Base-by-base conservation (phyloP, 2,113 vertebrate species). In the Marcusenius ussheri region DNA sequence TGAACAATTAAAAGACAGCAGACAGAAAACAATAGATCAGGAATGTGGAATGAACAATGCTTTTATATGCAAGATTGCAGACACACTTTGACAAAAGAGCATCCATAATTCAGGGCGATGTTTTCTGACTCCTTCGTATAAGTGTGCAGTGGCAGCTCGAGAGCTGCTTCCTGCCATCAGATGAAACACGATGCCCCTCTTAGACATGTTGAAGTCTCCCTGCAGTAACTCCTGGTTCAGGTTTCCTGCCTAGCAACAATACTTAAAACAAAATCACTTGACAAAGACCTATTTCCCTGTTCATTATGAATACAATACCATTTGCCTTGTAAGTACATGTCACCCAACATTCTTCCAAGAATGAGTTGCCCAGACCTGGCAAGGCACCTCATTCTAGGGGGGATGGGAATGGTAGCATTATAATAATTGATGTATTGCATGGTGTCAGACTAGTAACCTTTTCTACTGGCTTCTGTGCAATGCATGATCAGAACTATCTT, bases 241-340 rank as follows among this genome's bases (percentile, higher is more conserved):
- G 51, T 88, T 62, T 62, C 85, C 56, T 88, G 56, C 87, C 87
- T 88, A 66, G 87, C 87, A 88, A 88, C 87, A 62, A 10, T 56
- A 45, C 87, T 88, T 88, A 88, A 88, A 66, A 66, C 51, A 66
- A 56, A 88, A 66, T 46, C 53, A 39, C 87, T 62, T n/a, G n/a
- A 88, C 87, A 62, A 62, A 62, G 53, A 24, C 21, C 35, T 62
- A 21, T 66, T 53, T n/a, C 39, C 50, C n/a, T 35, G 11, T 88
- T 45, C 86, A 88, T 58, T 58, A 53, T 88, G 17, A 88, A 42
- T 58, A 39, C 86, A 39, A 53, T 35, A 39, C 31, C 86, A 66
- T 88, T 62, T 88, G 87, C 35, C 87, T 66, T 42, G 53, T 62
- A 88, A 88, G 58, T 88, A 66, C 87, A 66, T 66, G 53, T 66